Evolutionary conservation across 1,140 invertebrate genomes (phyloP).

Genomic region (Pseudomyrmex sp.): DNA sequence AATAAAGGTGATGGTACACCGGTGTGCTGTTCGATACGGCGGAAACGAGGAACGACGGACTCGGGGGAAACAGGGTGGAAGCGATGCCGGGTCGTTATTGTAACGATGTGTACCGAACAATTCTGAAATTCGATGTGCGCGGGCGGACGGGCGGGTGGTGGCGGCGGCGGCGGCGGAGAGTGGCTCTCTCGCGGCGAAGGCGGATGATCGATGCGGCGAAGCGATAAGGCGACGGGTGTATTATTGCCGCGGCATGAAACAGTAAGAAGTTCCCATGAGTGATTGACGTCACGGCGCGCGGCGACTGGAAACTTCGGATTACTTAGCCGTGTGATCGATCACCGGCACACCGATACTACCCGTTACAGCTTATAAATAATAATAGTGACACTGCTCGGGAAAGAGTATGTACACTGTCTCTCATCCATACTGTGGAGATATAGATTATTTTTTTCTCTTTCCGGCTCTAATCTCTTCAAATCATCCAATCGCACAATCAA

Average conservation of each 20-base stretch:
- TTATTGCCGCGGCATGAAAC: conserved; percentile 48
- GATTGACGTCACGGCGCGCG: conserved; percentile 42
- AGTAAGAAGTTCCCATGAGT: conserved; percentile 49
- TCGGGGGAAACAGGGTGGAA: conserved; percentile 47
- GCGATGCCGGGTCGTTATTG: conserved; percentile 52
- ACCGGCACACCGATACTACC: conserved; percentile 1
- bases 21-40: conserved; percentile 33
- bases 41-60: conserved; percentile 45
- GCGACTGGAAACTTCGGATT: conserved; percentile 49
- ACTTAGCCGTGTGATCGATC: conserved; percentile 49
- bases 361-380: conserved; percentile 47
- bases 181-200: conserved; percentile 13
- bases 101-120: conserved; percentile 58
- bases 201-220: conserved; percentile 48
- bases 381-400: conserved; percentile 10
- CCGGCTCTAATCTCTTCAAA: not conserved
- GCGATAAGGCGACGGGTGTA: conserved; percentile 52
- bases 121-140: conserved; percentile 54
- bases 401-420: not conserved
- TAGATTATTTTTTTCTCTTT: not conserved
- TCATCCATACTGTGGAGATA: not conserved
- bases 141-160: not conserved
- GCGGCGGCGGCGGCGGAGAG: not conserved
- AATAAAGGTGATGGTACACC: conserved; percentile 54
- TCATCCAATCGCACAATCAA: not conserved